A percentile compares a stretch with the other conserved stretches of the same genome.
Evolutionary conservation across 2,797 vertebrate species (phyloP).

Genomic region (Acipenser ruthenus): DNA sequence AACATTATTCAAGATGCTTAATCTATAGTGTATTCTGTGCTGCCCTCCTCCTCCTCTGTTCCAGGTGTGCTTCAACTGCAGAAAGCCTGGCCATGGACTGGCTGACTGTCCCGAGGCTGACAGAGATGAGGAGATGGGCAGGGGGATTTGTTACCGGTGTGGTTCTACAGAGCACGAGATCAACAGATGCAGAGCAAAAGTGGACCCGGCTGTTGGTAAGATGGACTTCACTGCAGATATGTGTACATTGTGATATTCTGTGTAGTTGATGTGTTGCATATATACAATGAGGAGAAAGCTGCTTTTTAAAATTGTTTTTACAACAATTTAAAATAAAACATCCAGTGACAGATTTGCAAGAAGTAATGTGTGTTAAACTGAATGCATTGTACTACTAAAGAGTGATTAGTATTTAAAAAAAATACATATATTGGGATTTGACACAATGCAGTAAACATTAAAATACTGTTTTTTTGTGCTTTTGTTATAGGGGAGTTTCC

Average conservation of each 20-base stretch:
- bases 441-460: too few relatives aligned
- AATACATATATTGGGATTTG: too few relatives aligned
- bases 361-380: too few relatives aligned
- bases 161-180: slow-evolving; percentile 92
- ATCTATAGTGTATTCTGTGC: not conserved
- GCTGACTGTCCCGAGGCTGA: slow-evolving; percentile 82
- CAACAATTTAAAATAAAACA: too few relatives aligned
- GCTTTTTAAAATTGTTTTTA: too few relatives aligned
- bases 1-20: not conserved
- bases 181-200: slow-evolving; percentile 74
- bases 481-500: slow-evolving; percentile 75
- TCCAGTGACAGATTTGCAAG: too few relatives aligned
- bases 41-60: slow-evolving; percentile 31
- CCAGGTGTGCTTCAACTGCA: slow-evolving; percentile 88
- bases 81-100: slow-evolving; percentile 85
- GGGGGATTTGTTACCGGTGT: slow-evolving; percentile 87
- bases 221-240: not conserved
- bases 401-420: too few relatives aligned
- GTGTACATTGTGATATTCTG: not conserved
- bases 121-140: slow-evolving; percentile 77
- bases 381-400: too few relatives aligned
- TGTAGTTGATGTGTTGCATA: too few relatives aligned
- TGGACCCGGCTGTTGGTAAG: slow-evolving; percentile 83
- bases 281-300: too few relatives aligned
- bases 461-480: not conserved